These are phyloP conservation scores for Proterorhinus semilunaris DNA, from an alignment of 2,113 vertebrate genomes.

Conservation along the genomic window DNA sequence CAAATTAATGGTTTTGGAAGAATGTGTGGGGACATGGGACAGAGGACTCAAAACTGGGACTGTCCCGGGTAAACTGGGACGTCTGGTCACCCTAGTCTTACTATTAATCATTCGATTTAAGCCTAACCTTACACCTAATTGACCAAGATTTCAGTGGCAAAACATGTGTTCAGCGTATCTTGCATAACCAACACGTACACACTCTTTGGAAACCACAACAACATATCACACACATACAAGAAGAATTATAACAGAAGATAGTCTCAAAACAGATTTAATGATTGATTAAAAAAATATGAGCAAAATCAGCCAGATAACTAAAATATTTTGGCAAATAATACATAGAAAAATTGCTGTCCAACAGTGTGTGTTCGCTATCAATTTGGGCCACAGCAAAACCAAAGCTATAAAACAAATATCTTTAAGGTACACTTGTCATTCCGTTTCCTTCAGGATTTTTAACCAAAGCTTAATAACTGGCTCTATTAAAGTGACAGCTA, in stretches of 20 bases:
- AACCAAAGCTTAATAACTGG: slow-evolving; percentile 15
- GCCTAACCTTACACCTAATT: too few species aligned
- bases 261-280: slow-evolving; percentile 50
- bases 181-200: too few species aligned
- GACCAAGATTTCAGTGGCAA: too few species aligned
- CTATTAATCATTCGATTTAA: too few species aligned
- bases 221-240: not conserved
- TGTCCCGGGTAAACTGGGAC: too few species aligned
- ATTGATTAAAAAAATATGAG: slow-evolving; percentile 35
- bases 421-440: slow-evolving; percentile 14
- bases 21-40: too few species aligned
- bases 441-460: not conserved
- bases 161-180: too few species aligned
- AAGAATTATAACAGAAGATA: not conserved
- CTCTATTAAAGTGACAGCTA: slow-evolving; percentile 11
- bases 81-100: too few species aligned
- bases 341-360: slow-evolving; percentile 24
- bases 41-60: too few species aligned
- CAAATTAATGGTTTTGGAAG: too few species aligned
- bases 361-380: slow-evolving; percentile 2
- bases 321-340: slow-evolving; percentile 55
- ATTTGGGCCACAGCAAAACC: slow-evolving; percentile 6
- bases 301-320: slow-evolving; percentile 33
- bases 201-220: not conserved
- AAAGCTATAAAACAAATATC: slow-evolving; percentile 8